Conservation (phyloP, 2,888 invertebrate species). For the Chrysomela aeneicollis region DNA sequence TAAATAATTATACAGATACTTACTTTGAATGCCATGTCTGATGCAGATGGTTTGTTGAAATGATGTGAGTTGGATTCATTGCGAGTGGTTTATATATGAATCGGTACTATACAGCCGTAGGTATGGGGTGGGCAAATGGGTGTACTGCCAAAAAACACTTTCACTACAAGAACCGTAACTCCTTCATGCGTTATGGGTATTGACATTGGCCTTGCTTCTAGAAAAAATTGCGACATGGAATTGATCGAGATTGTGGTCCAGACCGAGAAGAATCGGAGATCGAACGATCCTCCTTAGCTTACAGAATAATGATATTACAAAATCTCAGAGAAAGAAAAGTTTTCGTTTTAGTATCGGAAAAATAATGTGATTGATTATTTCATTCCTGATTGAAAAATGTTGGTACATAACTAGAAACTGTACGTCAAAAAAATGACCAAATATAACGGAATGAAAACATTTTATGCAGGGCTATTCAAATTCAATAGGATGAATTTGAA, state of each 20-base stretch:
- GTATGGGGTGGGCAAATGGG: neutral
- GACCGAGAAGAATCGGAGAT: too few species aligned
- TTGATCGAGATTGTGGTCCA: neutral
- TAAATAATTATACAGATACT: constrained; percentile 32
- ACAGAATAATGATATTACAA: too few species aligned
- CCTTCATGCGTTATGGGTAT: constrained; percentile 22
- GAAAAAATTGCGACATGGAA: neutral
- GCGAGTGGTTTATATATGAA: constrained; percentile 30
- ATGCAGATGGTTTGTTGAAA: constrained; percentile 27
- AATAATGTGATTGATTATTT: too few species aligned
- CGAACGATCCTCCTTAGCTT: too few species aligned
- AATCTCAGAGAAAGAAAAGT: too few species aligned
- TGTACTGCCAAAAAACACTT: constrained; percentile 11
- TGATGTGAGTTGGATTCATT: constrained; percentile 17
- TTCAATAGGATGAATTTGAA: too few species aligned
- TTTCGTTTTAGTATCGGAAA: too few species aligned
- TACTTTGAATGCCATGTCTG: constrained; percentile 52
- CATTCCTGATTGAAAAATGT: too few species aligned
- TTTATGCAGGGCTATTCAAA: too few species aligned
- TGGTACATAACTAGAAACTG: too few species aligned
- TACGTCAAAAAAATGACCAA: too few species aligned
- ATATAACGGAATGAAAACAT: too few species aligned
- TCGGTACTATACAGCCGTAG: constrained; percentile 1
- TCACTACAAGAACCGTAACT: constrained; percentile 23
- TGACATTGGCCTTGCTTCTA: constrained; percentile 10